A percentile compares a stretch with the other conserved stretches of the same genome.
Conservation (phyloP, 2,797 vertebrate genomes). For the Micromesistius poutassou region DNA sequence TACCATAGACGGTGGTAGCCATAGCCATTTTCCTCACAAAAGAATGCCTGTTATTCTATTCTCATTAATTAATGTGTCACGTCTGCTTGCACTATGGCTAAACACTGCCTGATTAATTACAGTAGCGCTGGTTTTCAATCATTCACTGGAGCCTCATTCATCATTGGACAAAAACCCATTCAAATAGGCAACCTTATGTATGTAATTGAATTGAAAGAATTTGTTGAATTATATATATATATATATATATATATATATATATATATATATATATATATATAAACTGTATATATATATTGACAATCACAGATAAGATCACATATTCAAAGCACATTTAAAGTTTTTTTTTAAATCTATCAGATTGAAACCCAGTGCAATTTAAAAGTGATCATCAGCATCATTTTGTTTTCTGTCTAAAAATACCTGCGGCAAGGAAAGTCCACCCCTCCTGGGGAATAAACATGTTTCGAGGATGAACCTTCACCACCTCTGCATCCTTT, state of each 20-base stretch:
- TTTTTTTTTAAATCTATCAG: not conserved
- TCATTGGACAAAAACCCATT: not conserved
- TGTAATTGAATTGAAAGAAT: not conserved
- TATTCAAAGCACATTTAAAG: too few species aligned
- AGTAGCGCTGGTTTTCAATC: not conserved
- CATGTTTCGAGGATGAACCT: conserved; percentile 81
- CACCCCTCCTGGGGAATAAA: conserved; percentile 80
- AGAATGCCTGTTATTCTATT: not conserved
- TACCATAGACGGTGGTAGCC: not conserved
- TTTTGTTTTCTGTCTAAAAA: conserved; percentile 6
- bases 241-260: too few species aligned
- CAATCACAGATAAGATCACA: too few species aligned
- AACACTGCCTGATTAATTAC: not conserved
- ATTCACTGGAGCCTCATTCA: not conserved
- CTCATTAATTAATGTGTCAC: not conserved
- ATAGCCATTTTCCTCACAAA: not conserved
- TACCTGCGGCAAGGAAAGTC: conserved; percentile 88
- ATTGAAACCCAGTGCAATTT: not conserved
- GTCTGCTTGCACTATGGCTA: not conserved
- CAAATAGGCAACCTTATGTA: not conserved
- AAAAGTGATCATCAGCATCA: not conserved
- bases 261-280: too few species aligned
- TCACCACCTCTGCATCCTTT: conserved; percentile 72
- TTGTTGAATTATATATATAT: too few species aligned
- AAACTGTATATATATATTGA: too few species aligned